phyloP scores from a whole-genome alignment of 2,113 vertebrate species.

The Alligator sinensis region DNA sequence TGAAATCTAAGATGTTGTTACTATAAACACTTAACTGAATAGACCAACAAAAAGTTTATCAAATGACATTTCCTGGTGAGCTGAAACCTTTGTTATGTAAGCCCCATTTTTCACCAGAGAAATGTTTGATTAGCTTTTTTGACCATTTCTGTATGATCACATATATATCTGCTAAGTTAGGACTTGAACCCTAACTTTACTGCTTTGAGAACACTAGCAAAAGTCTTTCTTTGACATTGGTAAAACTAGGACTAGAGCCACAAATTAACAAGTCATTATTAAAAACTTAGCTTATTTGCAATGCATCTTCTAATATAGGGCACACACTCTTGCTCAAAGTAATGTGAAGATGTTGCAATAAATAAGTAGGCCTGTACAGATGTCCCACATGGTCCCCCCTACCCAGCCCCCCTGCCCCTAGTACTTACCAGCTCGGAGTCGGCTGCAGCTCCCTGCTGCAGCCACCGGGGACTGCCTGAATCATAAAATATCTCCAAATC shows the following conservation, averaged over 20 bases:
- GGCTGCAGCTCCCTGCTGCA: too few species aligned
- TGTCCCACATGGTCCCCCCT: too few species aligned
- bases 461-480: too few species aligned
- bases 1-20: not conserved
- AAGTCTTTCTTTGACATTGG: not conserved
- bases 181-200: too few species aligned
- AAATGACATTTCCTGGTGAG: not conserved
- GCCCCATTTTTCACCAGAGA: not conserved
- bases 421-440: too few species aligned
- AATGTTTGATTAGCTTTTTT: not conserved
- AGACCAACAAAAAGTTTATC: not conserved
- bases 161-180: too few species aligned
- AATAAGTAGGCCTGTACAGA: too few species aligned
- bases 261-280: not conserved
- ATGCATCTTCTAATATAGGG: not conserved
- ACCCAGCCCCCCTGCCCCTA: too few species aligned
- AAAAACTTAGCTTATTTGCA: not conserved
- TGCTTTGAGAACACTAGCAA: not conserved
- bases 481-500: too few species aligned
- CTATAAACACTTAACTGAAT: not conserved
- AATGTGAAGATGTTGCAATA: too few species aligned
- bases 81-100: not conserved
- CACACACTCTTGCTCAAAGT: not conserved
- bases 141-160: too few species aligned
- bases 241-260: not conserved